Evolutionary conservation across 2,888 invertebrate genomes (phyloP).

Genomic region (Fragum sueziense): DNA sequence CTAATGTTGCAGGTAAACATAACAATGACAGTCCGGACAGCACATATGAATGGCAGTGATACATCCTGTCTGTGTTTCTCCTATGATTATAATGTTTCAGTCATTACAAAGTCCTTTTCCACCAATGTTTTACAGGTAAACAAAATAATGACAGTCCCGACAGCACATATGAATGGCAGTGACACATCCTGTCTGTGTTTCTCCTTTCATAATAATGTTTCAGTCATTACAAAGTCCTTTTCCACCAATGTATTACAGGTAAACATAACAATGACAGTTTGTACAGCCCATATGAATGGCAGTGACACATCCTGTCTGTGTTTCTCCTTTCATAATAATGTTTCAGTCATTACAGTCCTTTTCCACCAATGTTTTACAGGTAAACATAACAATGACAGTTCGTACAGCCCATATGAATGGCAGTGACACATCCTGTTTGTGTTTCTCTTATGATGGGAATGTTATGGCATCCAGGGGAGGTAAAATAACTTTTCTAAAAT

Average conservation of each 20-base stretch:
- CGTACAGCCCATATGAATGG: slow-evolving; percentile 88
- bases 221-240: no score
- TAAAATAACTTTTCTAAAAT: no score
- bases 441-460: slow-evolving; percentile 93
- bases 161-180: slow-evolving; percentile 88
- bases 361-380: slow-evolving; percentile 75
- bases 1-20: slow-evolving; percentile 88
- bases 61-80: slow-evolving; percentile 94
- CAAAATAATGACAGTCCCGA: slow-evolving; percentile 87
- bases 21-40: slow-evolving; percentile 85
- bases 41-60: slow-evolving; percentile 91
- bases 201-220: slow-evolving; percentile 92
- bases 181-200: slow-evolving; percentile 94
- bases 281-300: slow-evolving; percentile 88
- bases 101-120: no score
- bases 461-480: slow-evolving; percentile 90
- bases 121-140: slow-evolving; percentile 85
- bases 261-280: slow-evolving; percentile 89
- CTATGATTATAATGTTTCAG: slow-evolving; percentile 91
- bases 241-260: slow-evolving; percentile 83
- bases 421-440: slow-evolving; percentile 91
- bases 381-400: slow-evolving; percentile 90
- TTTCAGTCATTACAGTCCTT: no score
- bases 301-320: slow-evolving; percentile 91
- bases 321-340: slow-evolving; percentile 93